Conservation (phyloP, 2,888 invertebrate genomes). For the Nomada goodeniana region DNA sequence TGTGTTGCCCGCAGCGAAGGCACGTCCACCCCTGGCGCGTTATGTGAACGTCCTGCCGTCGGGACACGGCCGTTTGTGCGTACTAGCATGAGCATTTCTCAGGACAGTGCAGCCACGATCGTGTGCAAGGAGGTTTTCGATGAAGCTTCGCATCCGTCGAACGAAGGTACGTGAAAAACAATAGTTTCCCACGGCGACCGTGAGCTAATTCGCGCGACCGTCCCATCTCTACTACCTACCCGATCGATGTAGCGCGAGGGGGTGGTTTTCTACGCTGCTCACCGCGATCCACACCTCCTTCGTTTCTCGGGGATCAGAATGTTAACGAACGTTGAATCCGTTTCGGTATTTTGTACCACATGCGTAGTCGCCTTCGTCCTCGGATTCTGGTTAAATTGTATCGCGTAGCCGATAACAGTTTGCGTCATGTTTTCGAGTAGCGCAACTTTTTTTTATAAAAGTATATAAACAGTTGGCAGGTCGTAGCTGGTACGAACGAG, state of each 20-base stretch:
- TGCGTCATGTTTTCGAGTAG: too few species aligned
- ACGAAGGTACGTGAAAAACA: conserved; percentile 88
- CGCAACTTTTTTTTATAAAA: too few species aligned
- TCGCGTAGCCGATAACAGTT: too few species aligned
- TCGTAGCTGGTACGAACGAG: too few species aligned
- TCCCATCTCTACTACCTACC: background rate
- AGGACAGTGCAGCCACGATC: conserved; percentile 85
- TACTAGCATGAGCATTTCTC: conserved; percentile 81
- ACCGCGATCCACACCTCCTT: background rate
- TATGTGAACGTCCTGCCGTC: conserved; percentile 57
- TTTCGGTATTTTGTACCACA: background rate
- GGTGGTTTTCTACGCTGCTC: conserved; percentile 35
- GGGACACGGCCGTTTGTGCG: conserved; percentile 32
- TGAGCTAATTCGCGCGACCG: background rate
- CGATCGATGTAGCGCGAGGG: conserved; percentile 55
- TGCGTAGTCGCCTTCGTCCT: too few species aligned
- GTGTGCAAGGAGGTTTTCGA: conserved; percentile 94
- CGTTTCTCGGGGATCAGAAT: too few species aligned
- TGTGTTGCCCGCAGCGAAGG: conserved; percentile 20
- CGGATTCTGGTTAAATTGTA: too few species aligned
- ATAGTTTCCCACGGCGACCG: background rate
- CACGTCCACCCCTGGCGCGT: conserved; percentile 38
- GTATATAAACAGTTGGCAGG: too few species aligned
- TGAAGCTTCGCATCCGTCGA: conserved; percentile 92
- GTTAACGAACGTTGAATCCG: background rate